Evolutionary conservation across 37 sponge, comb jelly and placozoan species (phyloP), one percentile per base, ranked within the genome.

Genomic region (Lycopodina hypogea): DNA sequence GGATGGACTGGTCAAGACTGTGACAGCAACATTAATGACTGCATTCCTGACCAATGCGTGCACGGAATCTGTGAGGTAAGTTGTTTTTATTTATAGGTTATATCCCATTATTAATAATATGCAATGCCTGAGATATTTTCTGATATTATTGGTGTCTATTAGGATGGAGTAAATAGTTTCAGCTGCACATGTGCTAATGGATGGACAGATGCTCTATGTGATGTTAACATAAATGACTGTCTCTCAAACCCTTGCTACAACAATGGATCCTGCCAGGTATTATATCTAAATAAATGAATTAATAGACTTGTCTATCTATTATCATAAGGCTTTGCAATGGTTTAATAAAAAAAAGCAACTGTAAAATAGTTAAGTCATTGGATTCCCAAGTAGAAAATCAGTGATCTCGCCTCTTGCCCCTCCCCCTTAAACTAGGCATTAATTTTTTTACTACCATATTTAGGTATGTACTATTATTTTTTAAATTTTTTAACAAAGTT

Each of bases 211-310:
- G 58, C 2, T 6, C 61, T 56, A 0, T 88, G 88, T 82, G 72
- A 82, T 22, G 35, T 53, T 1, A 64, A 88, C 56, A 80, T 75
- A 66, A 40, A 80, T 56, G 87, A 87, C 35, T 87, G 87, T 68
- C 19, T 26, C 36, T 45, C 45, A 23, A 33, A 65, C 35, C 66
- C 66, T 34, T 65, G 66, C 34, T 65, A 28, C 35, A 65, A 65
- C 35, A 33, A 33, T 29, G 34, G 33, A 19, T 15, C 33, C 2
- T 65, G 66, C 11, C 30, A 65, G 66, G 66, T 65, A 65, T 32
- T 24, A 33, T 2, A 9, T n/a, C n/a, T n/a, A n/a, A n/a, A n/a
- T n/a, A n/a, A n/a, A n/a, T n/a, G n/a, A n/a, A n/a, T n/a, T n/a
- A n/a, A n/a, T n/a, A n/a, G n/a, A n/a, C n/a, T n/a, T n/a, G n/a